Conservation (phyloP, 2,113 vertebrate species). For the Rhinichthys klamathensis region DNA sequence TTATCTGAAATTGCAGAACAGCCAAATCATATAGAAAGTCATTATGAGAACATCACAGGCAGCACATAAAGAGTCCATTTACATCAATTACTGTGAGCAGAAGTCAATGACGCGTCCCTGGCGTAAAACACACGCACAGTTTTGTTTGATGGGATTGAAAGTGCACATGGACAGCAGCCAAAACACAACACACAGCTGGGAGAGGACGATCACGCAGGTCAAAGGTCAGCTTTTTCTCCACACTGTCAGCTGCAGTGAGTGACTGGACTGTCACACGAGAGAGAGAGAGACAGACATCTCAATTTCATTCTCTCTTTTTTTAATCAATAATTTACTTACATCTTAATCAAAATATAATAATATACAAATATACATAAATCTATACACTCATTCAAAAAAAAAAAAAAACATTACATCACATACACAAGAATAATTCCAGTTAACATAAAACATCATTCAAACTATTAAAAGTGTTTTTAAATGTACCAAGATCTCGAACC, state of each 20-base stretch:
- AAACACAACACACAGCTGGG: slow-evolving; percentile 13
- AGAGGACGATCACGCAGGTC: neutral
- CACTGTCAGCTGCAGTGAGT: neutral
- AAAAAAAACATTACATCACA: too few species aligned
- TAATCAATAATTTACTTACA: neutral
- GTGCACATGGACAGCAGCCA: slow-evolving; percentile 12
- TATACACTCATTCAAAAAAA: neutral
- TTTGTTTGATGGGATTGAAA: slow-evolving; percentile 4
- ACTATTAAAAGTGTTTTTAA: neutral
- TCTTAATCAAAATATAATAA: neutral
- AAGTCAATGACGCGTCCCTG: neutral
- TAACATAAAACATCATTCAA: neutral
- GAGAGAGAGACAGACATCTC: neutral
- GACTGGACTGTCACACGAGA: neutral
- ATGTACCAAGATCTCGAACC: neutral
- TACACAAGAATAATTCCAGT: neutral
- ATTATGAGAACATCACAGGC: slow-evolving; percentile 22
- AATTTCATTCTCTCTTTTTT: neutral
- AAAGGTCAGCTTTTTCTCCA: neutral
- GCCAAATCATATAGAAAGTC: neutral
- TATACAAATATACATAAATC: neutral
- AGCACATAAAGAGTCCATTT: slow-evolving; percentile 27
- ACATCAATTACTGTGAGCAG: slow-evolving; percentile 12
- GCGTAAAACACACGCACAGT: neutral
- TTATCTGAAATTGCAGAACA: slow-evolving; percentile 8